These are phyloP conservation scores for Pinctada fucata DNA, from an alignment of 2,888 invertebrate genomes.

Conservation along the genomic window DNA sequence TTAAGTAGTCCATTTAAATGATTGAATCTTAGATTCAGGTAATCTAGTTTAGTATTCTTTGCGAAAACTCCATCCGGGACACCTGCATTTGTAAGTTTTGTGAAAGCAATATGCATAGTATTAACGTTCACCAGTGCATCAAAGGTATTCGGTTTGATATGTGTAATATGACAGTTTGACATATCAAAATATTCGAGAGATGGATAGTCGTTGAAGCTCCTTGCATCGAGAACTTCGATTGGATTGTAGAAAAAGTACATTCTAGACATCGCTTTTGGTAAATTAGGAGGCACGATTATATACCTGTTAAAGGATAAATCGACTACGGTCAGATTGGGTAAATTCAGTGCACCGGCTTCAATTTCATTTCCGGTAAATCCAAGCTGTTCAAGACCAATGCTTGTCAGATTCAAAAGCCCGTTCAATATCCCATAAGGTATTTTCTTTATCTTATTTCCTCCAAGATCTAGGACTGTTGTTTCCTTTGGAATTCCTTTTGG, in stretches of 20 bases:
- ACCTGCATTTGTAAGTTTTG: not conserved
- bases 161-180: not conserved
- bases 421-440: not conserved
- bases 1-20: not conserved
- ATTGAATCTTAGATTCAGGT: not conserved
- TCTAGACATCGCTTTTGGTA: not conserved
- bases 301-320: not conserved
- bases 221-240: not conserved
- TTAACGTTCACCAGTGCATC: not conserved
- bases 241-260: not conserved
- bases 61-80: not conserved
- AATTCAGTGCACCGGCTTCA: constrained; percentile 11
- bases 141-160: not conserved
- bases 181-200: not conserved
- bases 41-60: not conserved
- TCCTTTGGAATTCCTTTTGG: not conserved
- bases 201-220: not conserved
- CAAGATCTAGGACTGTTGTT: not conserved
- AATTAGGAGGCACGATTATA: not conserved
- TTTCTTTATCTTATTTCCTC: not conserved
- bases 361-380: not conserved
- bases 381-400: not conserved
- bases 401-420: not conserved
- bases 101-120: constrained; percentile 2
- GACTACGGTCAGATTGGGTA: not conserved